Conservation (phyloP, 2,797 vertebrate genomes). For the Novumbra hubbsi region DNA sequence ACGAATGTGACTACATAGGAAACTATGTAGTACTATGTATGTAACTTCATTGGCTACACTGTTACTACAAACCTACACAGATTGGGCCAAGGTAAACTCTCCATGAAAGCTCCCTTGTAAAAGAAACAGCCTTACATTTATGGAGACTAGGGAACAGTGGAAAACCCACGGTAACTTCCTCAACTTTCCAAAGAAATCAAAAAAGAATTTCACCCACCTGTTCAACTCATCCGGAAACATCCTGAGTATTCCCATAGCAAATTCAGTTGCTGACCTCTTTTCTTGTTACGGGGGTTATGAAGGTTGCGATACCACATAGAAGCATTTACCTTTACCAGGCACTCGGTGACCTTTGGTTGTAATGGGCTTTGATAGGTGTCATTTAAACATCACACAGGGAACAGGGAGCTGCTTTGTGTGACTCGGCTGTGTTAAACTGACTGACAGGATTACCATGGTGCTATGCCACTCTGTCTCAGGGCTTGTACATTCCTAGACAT, state of each 20-base stretch:
- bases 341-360: not conserved
- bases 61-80: no score
- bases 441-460: not conserved
- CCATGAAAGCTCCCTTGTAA: not conserved
- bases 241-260: not conserved
- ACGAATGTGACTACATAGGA: no score
- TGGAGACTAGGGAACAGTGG: conserved; percentile 15
- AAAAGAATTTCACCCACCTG: conserved; percentile 13
- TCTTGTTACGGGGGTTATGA: conserved; percentile 3
- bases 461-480: not conserved
- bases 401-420: conserved; percentile 4
- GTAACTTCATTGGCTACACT: no score
- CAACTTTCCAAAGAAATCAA: conserved; percentile 4
- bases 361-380: not conserved
- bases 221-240: conserved; percentile 19
- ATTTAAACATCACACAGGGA: not conserved
- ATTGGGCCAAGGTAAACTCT: not conserved
- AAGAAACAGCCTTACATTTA: not conserved
- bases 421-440: not conserved
- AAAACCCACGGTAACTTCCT: conserved; percentile 34
- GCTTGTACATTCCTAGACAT: not conserved
- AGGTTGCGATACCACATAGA: conserved; percentile 24
- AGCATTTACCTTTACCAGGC: not conserved
- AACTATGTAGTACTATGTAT: no score
- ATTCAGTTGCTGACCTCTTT: conserved; percentile 1